Evolutionary conservation across 2,888 invertebrate species (phyloP), one percentile per base, ranked within the genome.

Genomic region (Brachyptera risi): DNA sequence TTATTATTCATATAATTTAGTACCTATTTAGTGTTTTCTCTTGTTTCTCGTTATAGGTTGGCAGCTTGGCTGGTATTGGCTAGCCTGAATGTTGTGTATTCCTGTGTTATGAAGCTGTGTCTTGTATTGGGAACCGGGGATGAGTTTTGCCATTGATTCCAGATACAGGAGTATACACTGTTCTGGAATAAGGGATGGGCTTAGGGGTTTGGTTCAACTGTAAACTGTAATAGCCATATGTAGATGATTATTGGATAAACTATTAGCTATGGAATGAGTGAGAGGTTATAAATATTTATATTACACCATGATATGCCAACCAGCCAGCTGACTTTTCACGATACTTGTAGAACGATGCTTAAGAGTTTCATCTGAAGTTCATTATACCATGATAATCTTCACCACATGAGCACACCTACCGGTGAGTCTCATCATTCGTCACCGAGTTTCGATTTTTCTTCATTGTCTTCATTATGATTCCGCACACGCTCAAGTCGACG

Each of bases 181-280:
- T 47, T 21, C 61, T 49, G 51, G 50, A 27, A 15, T 51, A 13
- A 24, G 24, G 27, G 17, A 38, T 15, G 5, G 35, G 38, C 2
- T 42, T 42, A 5, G 27, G 50, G 50, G 31, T 13, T 51, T 31
- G 31, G n/a, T 27, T 17, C 19, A 15, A 27, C 65, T 65, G 65
- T 65, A 65, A 65, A 65, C 65, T 65, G 65, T 63, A 57, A 60
- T 64, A 60, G 64, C 56, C n/a, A n/a, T 59, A 56, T 42, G 23
- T 51, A n/a, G n/a, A n/a, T n/a, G n/a, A n/a, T n/a, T n/a, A n/a
- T n/a, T n/a, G n/a, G n/a, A n/a, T n/a, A n/a, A n/a, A n/a, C n/a
- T n/a, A n/a, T n/a, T n/a, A n/a, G n/a, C n/a, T n/a, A n/a, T n/a
- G n/a, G n/a, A n/a, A n/a, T n/a, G n/a, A n/a, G n/a, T n/a, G n/a